Evolutionary conservation across 2,113 vertebrate genomes (phyloP).

Genomic region (Pluvialis apricaria): DNA sequence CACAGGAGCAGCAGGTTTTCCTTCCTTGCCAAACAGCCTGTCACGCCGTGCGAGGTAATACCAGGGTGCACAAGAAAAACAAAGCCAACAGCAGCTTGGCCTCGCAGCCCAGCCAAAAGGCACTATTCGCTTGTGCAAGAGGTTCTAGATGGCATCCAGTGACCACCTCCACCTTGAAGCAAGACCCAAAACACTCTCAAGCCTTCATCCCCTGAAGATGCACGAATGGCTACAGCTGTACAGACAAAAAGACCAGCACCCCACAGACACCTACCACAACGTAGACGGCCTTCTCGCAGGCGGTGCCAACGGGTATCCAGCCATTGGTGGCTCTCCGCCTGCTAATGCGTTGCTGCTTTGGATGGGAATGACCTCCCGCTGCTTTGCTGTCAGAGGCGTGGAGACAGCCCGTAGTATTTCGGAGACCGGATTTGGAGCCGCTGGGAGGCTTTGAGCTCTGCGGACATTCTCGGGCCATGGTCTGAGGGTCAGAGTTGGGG

Average conservation of each 20-base stretch:
- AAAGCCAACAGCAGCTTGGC: not conserved
- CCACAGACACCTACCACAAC: slow-evolving; percentile 82
- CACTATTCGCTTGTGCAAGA: fast-evolving
- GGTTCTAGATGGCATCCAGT: not conserved
- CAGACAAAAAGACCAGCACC: fast-evolving
- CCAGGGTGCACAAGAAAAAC: not conserved
- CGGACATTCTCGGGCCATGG: slow-evolving; percentile 85
- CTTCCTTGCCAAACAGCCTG: not conserved
- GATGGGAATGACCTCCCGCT: slow-evolving; percentile 70
- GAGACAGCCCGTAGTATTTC: slow-evolving; percentile 78
- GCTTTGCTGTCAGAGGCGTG: slow-evolving; percentile 84
- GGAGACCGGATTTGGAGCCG: slow-evolving; percentile 86
- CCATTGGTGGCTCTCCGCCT: slow-evolving; percentile 90
- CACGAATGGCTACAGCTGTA: fast-evolving
- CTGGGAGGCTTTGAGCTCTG: slow-evolving; percentile 93
- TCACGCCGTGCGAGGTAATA: not conserved
- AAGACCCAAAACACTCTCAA: not conserved
- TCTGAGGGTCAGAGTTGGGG: slow-evolving; percentile 89
- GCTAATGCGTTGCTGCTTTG: slow-evolving; percentile 86
- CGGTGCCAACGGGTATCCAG: slow-evolving; percentile 89
- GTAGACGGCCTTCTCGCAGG: slow-evolving; percentile 94
- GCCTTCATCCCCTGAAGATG: not conserved
- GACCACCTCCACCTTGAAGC: not conserved
- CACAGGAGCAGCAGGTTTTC: not conserved
- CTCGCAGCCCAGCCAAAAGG: not conserved